Conservation (phyloP, 2,113 vertebrate genomes). For the Hemiprocne comata region DNA sequence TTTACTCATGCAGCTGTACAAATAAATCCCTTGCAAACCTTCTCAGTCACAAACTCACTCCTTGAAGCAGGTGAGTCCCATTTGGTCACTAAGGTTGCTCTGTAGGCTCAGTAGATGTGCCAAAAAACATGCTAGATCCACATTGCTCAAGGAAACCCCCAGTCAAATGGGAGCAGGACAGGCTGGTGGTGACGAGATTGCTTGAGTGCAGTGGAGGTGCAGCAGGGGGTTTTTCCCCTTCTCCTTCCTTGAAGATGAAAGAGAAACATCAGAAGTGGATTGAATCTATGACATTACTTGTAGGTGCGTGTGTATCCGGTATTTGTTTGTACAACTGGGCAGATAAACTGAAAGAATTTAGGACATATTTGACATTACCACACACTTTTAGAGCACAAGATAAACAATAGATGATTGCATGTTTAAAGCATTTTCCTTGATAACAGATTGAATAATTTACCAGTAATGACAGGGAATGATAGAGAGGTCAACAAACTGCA, state of each 20-base stretch:
- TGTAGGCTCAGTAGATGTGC: background rate
- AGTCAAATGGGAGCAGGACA: background rate
- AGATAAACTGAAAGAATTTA: constrained; percentile 34
- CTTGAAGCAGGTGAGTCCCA: background rate
- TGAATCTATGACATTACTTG: background rate
- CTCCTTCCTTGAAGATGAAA: background rate
- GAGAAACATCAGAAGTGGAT: background rate
- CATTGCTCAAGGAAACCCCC: background rate
- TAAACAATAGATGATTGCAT: constrained; percentile 36
- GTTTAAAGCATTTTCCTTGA: constrained; percentile 45
- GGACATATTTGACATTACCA: constrained; percentile 12
- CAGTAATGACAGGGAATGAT: constrained; percentile 4
- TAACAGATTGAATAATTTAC: constrained; percentile 47
- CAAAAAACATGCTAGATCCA: background rate
- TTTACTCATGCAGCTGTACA: background rate
- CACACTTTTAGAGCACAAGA: background rate
- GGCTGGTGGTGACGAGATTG: background rate
- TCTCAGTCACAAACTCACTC: background rate
- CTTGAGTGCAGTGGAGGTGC: background rate
- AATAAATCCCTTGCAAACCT: background rate
- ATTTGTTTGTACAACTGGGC: background rate
- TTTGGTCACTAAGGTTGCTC: background rate
- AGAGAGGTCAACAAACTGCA: background rate
- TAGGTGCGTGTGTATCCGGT: background rate
- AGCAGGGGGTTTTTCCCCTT: background rate